Conservation (phyloP, 2,797 vertebrate genomes). For the Trachops cirrhosus region DNA sequence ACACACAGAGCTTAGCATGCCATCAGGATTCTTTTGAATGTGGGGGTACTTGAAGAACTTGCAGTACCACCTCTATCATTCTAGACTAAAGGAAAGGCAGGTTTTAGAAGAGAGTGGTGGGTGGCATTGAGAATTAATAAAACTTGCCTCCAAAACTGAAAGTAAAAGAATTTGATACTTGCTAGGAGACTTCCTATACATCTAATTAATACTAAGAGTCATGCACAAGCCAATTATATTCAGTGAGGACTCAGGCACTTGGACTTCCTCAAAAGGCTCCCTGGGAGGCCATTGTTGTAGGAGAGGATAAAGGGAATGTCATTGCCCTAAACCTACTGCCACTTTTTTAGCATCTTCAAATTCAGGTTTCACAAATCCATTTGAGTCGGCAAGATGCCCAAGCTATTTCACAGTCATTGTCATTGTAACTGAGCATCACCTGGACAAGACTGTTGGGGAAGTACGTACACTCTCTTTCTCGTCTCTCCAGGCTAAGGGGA, state of each 20-base stretch:
- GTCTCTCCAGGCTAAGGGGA: background rate
- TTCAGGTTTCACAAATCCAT: background rate
- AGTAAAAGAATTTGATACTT: background rate
- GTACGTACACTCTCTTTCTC: background rate
- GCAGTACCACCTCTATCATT: background rate
- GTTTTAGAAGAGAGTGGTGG: background rate
- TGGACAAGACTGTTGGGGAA: background rate
- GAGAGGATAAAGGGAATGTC: background rate
- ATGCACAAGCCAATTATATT: background rate
- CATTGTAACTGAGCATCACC: background rate
- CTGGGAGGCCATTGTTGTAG: background rate
- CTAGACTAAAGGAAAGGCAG: background rate
- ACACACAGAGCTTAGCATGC: background rate
- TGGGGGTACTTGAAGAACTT: background rate
- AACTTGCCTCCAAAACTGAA: slow-evolving; percentile 31
- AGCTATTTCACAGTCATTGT: background rate
- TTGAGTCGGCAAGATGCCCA: background rate
- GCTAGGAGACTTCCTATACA: background rate
- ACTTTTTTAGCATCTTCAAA: background rate
- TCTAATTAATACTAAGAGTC: slow-evolving; percentile 11
- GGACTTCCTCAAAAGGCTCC: background rate
- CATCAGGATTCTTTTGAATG: background rate
- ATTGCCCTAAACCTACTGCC: background rate
- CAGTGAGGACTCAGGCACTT: background rate
- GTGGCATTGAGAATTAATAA: background rate